Percentiles rank a stretch among this genome's conserved stretches.
Evolutionary conservation across 2,113 vertebrate genomes (phyloP).

Genomic region (Herpailurus yagouaroundi): DNA sequence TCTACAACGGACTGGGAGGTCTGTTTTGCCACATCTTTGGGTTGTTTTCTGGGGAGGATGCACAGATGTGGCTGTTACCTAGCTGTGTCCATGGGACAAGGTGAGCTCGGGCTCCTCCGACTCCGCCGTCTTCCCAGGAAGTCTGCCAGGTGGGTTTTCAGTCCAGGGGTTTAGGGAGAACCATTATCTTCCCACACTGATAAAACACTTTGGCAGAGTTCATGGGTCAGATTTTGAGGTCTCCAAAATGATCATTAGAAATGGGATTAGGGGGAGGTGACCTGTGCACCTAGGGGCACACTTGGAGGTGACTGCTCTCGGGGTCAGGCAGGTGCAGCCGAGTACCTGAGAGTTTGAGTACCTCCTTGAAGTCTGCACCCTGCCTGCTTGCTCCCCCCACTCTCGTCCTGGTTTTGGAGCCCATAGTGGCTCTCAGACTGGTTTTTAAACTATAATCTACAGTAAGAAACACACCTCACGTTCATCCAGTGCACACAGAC

Average conservation of each 20-base stretch:
- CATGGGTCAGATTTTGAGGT: neutral
- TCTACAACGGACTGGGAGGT: neutral
- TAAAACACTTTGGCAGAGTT: neutral
- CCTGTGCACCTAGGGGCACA: neutral
- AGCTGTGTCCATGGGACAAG: neutral
- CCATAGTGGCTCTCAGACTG: neutral
- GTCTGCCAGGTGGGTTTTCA: neutral
- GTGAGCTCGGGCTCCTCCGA: neutral
- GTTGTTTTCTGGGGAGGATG: neutral
- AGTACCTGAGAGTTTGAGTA: neutral
- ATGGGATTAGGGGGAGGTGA: neutral
- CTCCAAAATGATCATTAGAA: neutral
- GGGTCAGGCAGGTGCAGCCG: rapidly evolving
- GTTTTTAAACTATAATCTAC: neutral
- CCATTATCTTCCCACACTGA: neutral
- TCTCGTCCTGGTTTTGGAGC: neutral
- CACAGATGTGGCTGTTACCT: neutral
- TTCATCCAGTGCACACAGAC: neutral
- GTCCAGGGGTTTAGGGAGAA: neutral
- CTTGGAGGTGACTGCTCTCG: neutral
- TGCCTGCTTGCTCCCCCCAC: no score
- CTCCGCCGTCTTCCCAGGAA: neutral
- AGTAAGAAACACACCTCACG: neutral
- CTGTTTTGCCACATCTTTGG: neutral
- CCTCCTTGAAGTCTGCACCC: neutral